Conservation (phyloP, 2,113 vertebrate species). For the Psittacara wagleri region DNA sequence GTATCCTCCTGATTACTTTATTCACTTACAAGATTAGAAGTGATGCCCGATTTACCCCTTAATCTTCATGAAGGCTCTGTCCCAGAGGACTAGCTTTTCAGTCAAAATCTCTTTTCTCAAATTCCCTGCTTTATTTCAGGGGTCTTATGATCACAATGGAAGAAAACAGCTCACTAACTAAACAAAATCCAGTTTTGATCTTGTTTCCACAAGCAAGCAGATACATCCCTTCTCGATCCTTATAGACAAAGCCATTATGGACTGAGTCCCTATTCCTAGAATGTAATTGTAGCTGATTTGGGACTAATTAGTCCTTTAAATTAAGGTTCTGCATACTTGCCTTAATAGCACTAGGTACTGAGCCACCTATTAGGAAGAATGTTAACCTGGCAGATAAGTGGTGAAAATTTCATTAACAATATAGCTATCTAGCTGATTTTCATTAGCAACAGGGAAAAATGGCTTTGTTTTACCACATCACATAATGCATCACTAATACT, state of each 20-base stretch:
- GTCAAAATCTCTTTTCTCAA: neutral
- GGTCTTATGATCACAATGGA: neutral
- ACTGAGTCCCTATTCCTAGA: neutral
- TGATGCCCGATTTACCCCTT: neutral
- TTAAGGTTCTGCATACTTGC: neutral
- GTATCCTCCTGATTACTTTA: neutral
- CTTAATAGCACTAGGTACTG: neutral
- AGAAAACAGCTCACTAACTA: neutral
- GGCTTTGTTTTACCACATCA: neutral
- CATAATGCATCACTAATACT: neutral
- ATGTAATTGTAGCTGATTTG: neutral
- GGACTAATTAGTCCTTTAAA: slow-evolving; percentile 17
- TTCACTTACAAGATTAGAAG: neutral
- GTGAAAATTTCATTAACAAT: neutral
- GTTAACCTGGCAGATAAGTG: neutral
- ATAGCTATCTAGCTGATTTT: neutral
- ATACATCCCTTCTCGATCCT: neutral
- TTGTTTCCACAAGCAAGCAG: neutral
- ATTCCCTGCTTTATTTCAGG: neutral
- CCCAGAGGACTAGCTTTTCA: neutral
- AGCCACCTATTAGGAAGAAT: neutral
- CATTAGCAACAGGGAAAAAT: neutral
- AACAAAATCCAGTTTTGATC: neutral
- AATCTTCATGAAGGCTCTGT: neutral
- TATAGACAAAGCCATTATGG: neutral